A percentile compares a stretch with the other conserved stretches of the same genome.
phyloP scores from a whole-genome alignment of 2,888 invertebrate genomes.

The Cremastobaeus sp. region DNA sequence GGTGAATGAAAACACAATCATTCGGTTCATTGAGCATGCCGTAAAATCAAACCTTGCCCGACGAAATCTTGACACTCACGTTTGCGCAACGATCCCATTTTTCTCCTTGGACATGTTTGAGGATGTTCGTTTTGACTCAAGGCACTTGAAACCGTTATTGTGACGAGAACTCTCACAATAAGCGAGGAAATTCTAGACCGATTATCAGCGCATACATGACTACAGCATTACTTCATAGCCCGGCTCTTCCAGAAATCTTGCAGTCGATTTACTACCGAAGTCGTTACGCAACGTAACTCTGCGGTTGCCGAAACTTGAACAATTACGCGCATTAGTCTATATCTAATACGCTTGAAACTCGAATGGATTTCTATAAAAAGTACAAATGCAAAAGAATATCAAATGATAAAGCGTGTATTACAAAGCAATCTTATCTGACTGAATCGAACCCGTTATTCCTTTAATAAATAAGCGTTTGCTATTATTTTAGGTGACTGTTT shows the following conservation, averaged over 20 bases:
- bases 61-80: no score
- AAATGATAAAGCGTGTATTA: no score
- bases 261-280: conserved; percentile 26
- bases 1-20: no score
- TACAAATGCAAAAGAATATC: no score
- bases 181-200: neutral
- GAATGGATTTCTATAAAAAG: no score
- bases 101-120: conserved; percentile 8
- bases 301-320: conserved; percentile 31
- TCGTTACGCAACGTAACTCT: conserved; percentile 32
- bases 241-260: conserved; percentile 27
- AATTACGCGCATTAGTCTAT: conserved; percentile 23
- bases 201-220: conserved; percentile 15
- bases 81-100: neutral
- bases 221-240: conserved; percentile 16
- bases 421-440: no score
- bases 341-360: no score
- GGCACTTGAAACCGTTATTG: conserved; percentile 4
- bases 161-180: conserved; percentile 10
- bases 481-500: no score
- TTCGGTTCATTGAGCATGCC: no score
- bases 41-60: no score
- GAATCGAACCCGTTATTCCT: no score
- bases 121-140: neutral
- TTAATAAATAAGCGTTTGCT: no score